Base-by-base conservation (phyloP, 1,140 invertebrate species). In the Spodoptera frugiperda region DNA sequence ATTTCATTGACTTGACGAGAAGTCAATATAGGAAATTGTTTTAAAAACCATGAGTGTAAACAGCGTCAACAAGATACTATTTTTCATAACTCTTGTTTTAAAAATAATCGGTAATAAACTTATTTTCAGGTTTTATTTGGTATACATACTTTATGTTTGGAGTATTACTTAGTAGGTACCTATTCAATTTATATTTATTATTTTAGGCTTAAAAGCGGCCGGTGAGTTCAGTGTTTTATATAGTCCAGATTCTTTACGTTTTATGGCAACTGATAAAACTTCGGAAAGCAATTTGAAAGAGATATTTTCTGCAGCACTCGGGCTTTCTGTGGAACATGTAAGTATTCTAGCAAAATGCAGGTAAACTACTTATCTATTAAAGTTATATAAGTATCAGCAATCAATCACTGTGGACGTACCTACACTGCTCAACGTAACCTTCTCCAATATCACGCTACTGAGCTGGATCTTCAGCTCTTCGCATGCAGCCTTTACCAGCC, bases 161-260 rank as follows among this genome's bases (percentile, higher is more conserved):
- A 25, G 3, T 48, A 61, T 25, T 49, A 33, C 14, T 33, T 0
- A 33, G 5, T 33, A 33, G 0, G 48, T 55, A 53, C n/a, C 44
- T 78, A 51, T 65, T 80, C 44, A 25, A 15, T 68, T 53, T 53
- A 3, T 54, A 21, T 21, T 39, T 79, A 71, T 78, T 95, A 94
- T 39, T 19, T 44, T 74, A 97, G 97, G 95, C 48, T 78, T 86
- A 0, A 92, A 95, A 79, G 96, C 95, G 46, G 92, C 88, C 78
- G 97, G 97, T 44, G 96, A 97, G 91, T 95, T 97, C 53, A 94
- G 94, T 59, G 88, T 97, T 21, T 87, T 97, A 49, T 95, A 96
- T 83, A 95, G 94, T 84, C 96, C 97, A 25, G 91, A 95, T 39
- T 96, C 96, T 79, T 89, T 97, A 53, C 91, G 93, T 59, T 97